Percentiles rank a stretch among this genome's conserved stretches.
Evolutionary conservation across 2,113 vertebrate species (phyloP).

Genomic region (Bostrychus sinensis): DNA sequence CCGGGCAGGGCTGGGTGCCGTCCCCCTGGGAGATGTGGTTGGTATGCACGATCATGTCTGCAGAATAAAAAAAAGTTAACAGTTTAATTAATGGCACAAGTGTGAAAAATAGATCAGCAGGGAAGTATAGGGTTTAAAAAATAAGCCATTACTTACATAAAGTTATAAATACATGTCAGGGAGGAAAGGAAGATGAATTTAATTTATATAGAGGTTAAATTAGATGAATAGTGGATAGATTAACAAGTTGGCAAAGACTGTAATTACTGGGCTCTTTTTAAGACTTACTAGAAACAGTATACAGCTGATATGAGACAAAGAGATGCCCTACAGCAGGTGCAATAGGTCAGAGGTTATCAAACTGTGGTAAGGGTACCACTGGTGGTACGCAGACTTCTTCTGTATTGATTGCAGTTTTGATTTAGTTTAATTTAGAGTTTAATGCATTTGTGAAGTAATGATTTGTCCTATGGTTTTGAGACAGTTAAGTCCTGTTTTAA

Average conservation of each 20-base stretch:
- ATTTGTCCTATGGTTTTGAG: too few relatives aligned
- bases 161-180: not conserved
- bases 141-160: constrained; percentile 14
- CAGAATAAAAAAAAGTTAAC: constrained; percentile 58
- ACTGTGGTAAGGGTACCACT: too few relatives aligned
- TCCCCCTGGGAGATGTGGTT: constrained; percentile 29
- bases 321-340: too few relatives aligned
- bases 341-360: too few relatives aligned
- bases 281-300: too few relatives aligned
- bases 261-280: not conserved
- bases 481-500: too few relatives aligned
- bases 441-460: too few relatives aligned
- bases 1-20: constrained; percentile 28
- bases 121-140: constrained; percentile 1
- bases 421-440: too few relatives aligned
- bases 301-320: too few relatives aligned
- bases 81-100: constrained; percentile 34
- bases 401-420: too few relatives aligned
- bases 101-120: constrained; percentile 19
- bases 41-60: constrained; percentile 42
- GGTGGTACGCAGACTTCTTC: too few relatives aligned
- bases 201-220: not conserved
- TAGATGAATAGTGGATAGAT: not conserved
- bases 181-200: not conserved
- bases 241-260: not conserved